Evolutionary conservation across 1,140 invertebrate genomes (phyloP), one percentile per base, ranked within the genome.

Genomic region (Drepana arcuata): DNA sequence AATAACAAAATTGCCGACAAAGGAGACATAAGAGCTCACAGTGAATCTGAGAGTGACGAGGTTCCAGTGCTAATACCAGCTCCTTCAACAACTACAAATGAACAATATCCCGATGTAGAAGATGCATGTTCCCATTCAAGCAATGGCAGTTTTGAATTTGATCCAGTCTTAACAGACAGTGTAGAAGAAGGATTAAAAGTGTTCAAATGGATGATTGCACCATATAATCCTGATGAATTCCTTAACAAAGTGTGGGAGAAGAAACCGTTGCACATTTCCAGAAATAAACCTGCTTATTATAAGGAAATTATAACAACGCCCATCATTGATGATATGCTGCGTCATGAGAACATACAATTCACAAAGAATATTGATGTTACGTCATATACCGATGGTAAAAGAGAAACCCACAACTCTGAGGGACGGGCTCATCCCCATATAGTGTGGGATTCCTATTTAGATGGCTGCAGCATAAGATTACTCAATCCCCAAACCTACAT

Each of bases 401-500:
- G 95, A 54, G 88, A 96, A 77, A 97, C 94, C 2, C 90, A 93
- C 48, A 97, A 97, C 84, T 93, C 92, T n/a, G 86, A 86, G 39
- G 95, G 94, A 0, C 61, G 77, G 53, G 91, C 89, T 14, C 81
- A 89, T 54, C 88, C 95, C 2, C 88, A 92, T 34, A 83, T 92
- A 10, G 92, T 98, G 0, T 98, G 96, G 95, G 94, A 96, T 77
- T 94, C 90, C 75, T 98, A 95, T 73, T 77, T 88, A 41, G 93
- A 95, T 66, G 95, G 95, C 0, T 97, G 95, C 69, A 97, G 95
- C 45, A 83, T 99, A 11, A 87, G 97, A 35, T 82, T 99, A 49
- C 77, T 99, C 7, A 99, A 99, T 84, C 98, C 98, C 2, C 97
- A 85, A 50, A 93, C 92, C 0, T 99, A 93, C 65, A 87, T 93